Evolutionary conservation across 2,797 vertebrate species (phyloP).

Genomic region (Syngnathus rostellatus): DNA sequence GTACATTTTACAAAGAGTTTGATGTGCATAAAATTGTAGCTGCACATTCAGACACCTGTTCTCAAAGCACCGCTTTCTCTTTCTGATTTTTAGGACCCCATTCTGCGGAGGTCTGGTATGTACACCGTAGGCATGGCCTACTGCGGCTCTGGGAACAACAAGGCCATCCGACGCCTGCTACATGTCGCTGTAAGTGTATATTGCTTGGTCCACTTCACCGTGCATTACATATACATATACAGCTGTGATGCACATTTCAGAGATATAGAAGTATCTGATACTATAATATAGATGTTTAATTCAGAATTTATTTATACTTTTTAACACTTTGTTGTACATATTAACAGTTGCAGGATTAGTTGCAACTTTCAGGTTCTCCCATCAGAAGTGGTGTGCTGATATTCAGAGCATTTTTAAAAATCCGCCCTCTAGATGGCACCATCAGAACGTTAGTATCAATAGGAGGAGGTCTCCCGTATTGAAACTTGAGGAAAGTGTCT

Average conservation of each 20-base stretch:
- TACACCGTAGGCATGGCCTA: slow-evolving; percentile 99
- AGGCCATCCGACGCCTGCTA: slow-evolving; percentile 91
- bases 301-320: no score
- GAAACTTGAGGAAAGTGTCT: not conserved
- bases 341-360: no score
- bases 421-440: slow-evolving; percentile 55
- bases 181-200: slow-evolving; percentile 90
- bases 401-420: not conserved
- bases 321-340: no score
- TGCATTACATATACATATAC: no score
- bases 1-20: slow-evolving; percentile 47
- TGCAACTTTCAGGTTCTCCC: not conserved
- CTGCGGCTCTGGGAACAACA: slow-evolving; percentile 98
- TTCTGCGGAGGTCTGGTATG: slow-evolving; percentile 95
- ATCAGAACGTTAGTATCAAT: slow-evolving; percentile 9
- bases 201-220: slow-evolving; percentile 15
- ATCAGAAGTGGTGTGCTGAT: not conserved
- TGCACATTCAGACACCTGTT: slow-evolving; percentile 23
- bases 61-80: slow-evolving; percentile 55
- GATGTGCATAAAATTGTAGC: slow-evolving; percentile 15
- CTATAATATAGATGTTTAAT: not conserved
- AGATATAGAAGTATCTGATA: not conserved
- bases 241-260: no score
- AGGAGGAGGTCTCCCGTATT: not conserved
- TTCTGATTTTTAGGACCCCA: slow-evolving; percentile 72